Base-by-base conservation (phyloP, 2,113 vertebrate genomes). In the Silurus glanis region DNA sequence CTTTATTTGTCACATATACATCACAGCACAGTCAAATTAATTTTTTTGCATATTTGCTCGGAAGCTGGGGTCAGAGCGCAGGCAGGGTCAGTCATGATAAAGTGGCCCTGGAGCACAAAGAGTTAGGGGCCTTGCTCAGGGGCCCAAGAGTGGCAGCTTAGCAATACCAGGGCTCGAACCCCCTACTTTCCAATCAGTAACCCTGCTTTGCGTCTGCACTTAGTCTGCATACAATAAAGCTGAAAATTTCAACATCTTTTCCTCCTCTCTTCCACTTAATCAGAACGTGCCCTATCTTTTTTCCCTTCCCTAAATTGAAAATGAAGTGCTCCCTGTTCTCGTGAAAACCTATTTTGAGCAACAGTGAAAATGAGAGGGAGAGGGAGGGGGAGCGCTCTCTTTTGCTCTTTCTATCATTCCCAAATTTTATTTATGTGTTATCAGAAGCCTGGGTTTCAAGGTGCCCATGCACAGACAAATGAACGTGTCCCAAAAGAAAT, bases 401-500 rank as follows among this genome's bases (percentile, higher is more conserved):
- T 23, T 80, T 14, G 51, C 37, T 74, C 51, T 79, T 10, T 17
- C 13, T 23, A 9, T 53, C 37, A 19, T 10, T 62, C 19, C 37
- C 45, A 64, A 81, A 62, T 81, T 37, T 81, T 62, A 49, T 64
- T 81, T 81, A 61, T 81, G 80, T 17, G 37, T 83, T 56, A 83
- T 83, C 66, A 71, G 80, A 64, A n/a, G 8, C 23, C 49, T 80
- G 55, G 80, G 12, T 47, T 49, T 37, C 37, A 13, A 56, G 64
- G 19, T 69, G 61, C 45, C 85, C 80, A 25, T n/a, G 75, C 83
- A 74, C n/a, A 16, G 64, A 85, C 72, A 83, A 62, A n/a, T 83
- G 64, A 62, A 83, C 62, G 51, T 17, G 49, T 89, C 72, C 80
- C 49, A 71, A 85, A 87, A 87, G 83, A 56, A 85, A 80, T 83